Conservation (phyloP, 2,888 invertebrate genomes). For the Drosophila longiperda region DNA sequence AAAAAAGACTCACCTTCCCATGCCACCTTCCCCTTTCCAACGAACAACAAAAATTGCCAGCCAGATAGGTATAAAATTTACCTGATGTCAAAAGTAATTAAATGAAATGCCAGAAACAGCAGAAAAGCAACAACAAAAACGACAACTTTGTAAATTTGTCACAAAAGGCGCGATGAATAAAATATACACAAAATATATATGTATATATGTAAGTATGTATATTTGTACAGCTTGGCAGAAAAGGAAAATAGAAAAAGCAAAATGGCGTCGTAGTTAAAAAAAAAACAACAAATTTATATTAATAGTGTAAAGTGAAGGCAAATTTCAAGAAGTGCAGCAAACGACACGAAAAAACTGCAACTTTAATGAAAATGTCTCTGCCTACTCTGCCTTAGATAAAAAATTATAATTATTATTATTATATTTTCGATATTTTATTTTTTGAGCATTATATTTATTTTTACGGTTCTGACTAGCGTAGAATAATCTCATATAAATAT, state of each 20-base stretch:
- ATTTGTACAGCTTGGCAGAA: conserved; percentile 2
- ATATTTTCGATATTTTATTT: neutral
- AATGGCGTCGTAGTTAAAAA: conserved; percentile 43
- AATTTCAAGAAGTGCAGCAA: conserved; percentile 29
- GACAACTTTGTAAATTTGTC: conserved; percentile 30
- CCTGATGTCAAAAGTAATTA: conserved; percentile 79
- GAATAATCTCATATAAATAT: neutral
- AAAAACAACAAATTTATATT: conserved; percentile 34
- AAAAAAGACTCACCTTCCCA: neutral
- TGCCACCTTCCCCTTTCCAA: no score
- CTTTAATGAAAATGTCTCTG: conserved; percentile 11
- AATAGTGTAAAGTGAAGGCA: conserved; percentile 41
- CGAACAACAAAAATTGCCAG: conserved; percentile 28
- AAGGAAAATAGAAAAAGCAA: conserved; percentile 26
- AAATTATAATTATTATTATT: neutral
- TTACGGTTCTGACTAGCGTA: rapidly evolving
- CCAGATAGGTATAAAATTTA: conserved; percentile 59
- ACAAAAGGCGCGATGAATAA: conserved; percentile 25
- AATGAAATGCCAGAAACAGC: conserved; percentile 71
- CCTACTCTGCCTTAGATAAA: conserved; percentile 7
- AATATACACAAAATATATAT: neutral
- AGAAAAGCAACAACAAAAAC: conserved; percentile 18
- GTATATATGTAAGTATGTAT: neutral
- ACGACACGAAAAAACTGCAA: conserved; percentile 11
- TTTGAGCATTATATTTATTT: neutral